These are phyloP conservation scores for Micrasema longulum DNA, from an alignment of 1,140 invertebrate species.

Conservation along the genomic window DNA sequence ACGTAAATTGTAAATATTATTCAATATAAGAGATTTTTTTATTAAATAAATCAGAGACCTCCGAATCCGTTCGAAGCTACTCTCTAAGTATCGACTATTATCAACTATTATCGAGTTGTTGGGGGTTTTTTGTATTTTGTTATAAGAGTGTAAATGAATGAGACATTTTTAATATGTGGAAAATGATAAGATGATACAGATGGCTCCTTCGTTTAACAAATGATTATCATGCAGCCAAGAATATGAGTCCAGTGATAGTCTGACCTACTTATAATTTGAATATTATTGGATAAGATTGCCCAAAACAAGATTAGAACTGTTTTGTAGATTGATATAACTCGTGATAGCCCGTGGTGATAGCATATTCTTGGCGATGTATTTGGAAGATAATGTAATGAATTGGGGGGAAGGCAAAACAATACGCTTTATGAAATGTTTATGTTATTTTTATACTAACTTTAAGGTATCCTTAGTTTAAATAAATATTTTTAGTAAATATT, in stretches of 20 bases:
- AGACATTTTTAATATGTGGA: no score
- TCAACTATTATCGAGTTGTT: not conserved
- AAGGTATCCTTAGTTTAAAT: slow-evolving; percentile 12
- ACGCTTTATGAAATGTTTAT: slow-evolving; percentile 61
- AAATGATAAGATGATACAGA: no score
- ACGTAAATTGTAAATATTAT: no score
- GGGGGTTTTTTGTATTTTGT: slow-evolving; percentile 16
- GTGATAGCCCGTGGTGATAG: not conserved
- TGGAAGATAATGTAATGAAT: slow-evolving; percentile 48
- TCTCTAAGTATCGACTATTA: not conserved
- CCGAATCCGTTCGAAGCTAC: no score
- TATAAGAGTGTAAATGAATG: slow-evolving; percentile 12
- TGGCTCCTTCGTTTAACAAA: slow-evolving; percentile 18
- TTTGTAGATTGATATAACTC: not conserved
- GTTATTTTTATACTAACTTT: slow-evolving; percentile 42
- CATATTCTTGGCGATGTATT: not conserved
- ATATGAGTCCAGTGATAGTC: not conserved
- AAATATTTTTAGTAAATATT: slow-evolving; percentile 17
- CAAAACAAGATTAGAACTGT: no score
- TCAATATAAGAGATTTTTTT: no score
- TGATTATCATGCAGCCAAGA: slow-evolving; percentile 15
- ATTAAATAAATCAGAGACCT: no score
- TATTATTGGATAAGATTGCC: not conserved
- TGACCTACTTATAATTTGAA: slow-evolving; percentile 12
- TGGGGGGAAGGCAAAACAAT: slow-evolving; percentile 71